Percentiles rank a stretch among this genome's conserved stretches.
Conservation (phyloP, 2,888 invertebrate genomes). For the Pogonocherus hispidulus region DNA sequence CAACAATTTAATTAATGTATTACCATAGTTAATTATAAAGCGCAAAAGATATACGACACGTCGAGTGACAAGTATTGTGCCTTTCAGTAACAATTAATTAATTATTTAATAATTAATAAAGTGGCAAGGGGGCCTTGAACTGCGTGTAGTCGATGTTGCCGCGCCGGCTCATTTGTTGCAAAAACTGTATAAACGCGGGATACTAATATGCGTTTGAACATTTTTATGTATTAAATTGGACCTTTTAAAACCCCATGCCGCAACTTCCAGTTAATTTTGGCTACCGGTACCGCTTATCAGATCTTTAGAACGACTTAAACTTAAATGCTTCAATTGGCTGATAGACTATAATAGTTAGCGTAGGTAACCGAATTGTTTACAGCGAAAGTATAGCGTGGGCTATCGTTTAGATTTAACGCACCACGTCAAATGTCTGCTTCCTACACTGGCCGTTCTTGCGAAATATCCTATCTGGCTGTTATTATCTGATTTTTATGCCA, state of each 20-base stretch:
- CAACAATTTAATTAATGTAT: background rate
- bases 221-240: background rate
- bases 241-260: background rate
- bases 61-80: background rate
- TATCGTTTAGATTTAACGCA: slow-evolving; percentile 53
- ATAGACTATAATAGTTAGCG: slow-evolving; percentile 43
- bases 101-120: slow-evolving; percentile 10
- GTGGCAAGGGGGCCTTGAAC: slow-evolving; percentile 38
- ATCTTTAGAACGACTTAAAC: slow-evolving; percentile 13
- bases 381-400: slow-evolving; percentile 54
- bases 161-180: slow-evolving; percentile 32
- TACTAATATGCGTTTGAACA: slow-evolving; percentile 22
- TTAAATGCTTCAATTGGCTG: slow-evolving; percentile 13
- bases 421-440: slow-evolving; percentile 54
- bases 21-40: slow-evolving; percentile 11
- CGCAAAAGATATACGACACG: background rate
- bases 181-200: slow-evolving; percentile 40
- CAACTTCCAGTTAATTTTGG: background rate
- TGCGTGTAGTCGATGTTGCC: slow-evolving; percentile 28
- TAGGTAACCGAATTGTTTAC: slow-evolving; percentile 54
- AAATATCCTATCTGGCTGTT: slow-evolving; percentile 53
- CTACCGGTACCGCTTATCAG: background rate
- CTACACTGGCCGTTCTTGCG: slow-evolving; percentile 56
- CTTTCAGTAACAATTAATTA: slow-evolving; percentile 6
- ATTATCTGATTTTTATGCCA: slow-evolving; percentile 51